Base-by-base conservation (phyloP, 2,797 vertebrate species). In the Notoglanidium macrostoma region DNA sequence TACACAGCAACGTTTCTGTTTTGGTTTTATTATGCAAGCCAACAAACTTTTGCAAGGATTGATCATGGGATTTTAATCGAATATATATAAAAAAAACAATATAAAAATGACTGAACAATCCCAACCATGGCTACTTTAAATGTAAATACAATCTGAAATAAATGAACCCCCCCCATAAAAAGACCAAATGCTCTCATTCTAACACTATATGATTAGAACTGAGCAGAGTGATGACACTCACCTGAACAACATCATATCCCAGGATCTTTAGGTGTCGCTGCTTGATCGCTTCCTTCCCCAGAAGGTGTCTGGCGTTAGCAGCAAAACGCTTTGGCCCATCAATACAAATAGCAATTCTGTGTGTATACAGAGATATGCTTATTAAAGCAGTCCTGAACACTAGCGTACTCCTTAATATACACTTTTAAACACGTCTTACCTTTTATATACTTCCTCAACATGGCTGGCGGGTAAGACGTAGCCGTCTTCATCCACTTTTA, bases 241-340 rank as follows among this genome's bases (percentile, higher is more conserved):
- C 98, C 97, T 98, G 98, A 86, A 99, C 95, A 77, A 99, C 96
- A 90, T 97, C 92, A 92, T 98, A 99, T 90, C 97, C 98, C 84
- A 99, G 95, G 88, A 98, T 91, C 83, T 54, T 93, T 68, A 99
- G 95, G 67, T 99, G 98, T 87, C 98, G 96, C 89, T 97, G 97
- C 92, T 99, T 99, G 84, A 96, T 97, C 72, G 94, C 94, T 93
- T 99, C 97, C 94, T 96, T 96, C 55, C 98, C 98, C 59, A 99
- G 91, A 3, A 99, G 95, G 88, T 95, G 94, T 61, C 86, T 94
- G 80, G 89, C 94, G 55, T 96, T 96, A 70, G 89, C 26, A 14
- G 97, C 96, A 92, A 98, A 99, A 78, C 97, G 96, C 55, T 93
- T 96, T 1, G 87, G 93, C 87, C 95, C 97, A 84, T 99, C 97